Conservation (phyloP, 2,113 vertebrate species). For the Aldabrachelys gigantea region DNA sequence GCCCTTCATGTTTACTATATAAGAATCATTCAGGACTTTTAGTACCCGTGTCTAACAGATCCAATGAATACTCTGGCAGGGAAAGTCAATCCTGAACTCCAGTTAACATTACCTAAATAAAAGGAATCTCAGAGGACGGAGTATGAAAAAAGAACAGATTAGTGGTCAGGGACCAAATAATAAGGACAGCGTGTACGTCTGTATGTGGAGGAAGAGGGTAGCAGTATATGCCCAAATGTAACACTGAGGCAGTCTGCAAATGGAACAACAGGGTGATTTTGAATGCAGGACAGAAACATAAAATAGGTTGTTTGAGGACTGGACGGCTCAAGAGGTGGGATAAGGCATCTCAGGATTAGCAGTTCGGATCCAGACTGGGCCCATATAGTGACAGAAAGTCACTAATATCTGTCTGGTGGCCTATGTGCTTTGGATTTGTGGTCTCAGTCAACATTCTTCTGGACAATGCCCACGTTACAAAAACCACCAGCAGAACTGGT, state of each 20-base stretch:
- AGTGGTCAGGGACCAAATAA: neutral
- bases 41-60: neutral
- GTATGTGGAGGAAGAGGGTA: neutral
- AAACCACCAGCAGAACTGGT: too few relatives aligned
- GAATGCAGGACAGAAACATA: too few relatives aligned
- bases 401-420: too few relatives aligned
- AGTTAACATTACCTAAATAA: neutral
- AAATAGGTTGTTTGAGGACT: too few relatives aligned
- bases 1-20: neutral
- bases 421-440: too few relatives aligned
- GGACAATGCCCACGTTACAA: too few relatives aligned
- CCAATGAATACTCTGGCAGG: neutral
- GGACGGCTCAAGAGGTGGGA: too few relatives aligned
- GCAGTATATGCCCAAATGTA: neutral
- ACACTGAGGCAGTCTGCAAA: neutral
- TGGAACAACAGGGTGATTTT: neutral
- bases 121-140: neutral
- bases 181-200: neutral
- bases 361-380: too few relatives aligned
- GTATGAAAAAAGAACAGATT: neutral
- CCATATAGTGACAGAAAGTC: too few relatives aligned
- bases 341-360: too few relatives aligned
- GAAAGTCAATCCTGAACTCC: neutral
- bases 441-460: too few relatives aligned
- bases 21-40: neutral